Evolutionary conservation across 1,140 invertebrate genomes (phyloP), one percentile per base, ranked within the genome.

Genomic region (Neodiprion virginianus): DNA sequence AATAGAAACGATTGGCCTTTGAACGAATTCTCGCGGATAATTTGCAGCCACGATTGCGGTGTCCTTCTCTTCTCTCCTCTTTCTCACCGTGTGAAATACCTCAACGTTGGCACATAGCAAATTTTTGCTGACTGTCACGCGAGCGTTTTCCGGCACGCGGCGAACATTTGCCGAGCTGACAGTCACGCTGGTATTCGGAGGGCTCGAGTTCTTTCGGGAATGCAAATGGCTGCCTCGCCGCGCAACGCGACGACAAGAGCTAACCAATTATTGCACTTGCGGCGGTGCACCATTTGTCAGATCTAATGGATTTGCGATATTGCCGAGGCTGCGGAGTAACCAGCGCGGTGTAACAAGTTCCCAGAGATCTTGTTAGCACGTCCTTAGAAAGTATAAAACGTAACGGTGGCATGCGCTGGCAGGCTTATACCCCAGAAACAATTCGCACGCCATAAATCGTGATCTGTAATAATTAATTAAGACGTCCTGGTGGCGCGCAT

Each of bases 381-480:
- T 61, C 53, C 53, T 61, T 61, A 61, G 53, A 61, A 61, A 61
- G 53, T 61, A 12, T 61, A 17, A 61, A 17, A 61, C n/a, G 53
- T 17, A 17, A 17, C 53, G 53, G 53, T 61, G n/a, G 53, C 28
- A 40, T 40, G 28, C 53, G 28, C 53, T 7, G 53, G 11, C 53
- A 61, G 11, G n/a, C 53, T 61, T 61, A 40, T 40, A 61, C 53
- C 53, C 53, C 11, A 65, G 65, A 67, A 68, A 69, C 40, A 67
- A 76, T 76, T 76, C 69, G 50, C 72, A 72, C 72, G 68, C 72
- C 40, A 73, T 73, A 76, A 76, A 76, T 76, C 67, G 47, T 53
- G 47, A 65, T 76, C 72, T 71, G 61, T 73, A 76, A 76, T 76
- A 76, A 76, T 76, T 73, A 76, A 76, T 76, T 76, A 50, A 76